A percentile compares a stretch with the other conserved stretches of the same genome.
Conservation (phyloP, 2,113 vertebrate species). For the Nothocercus julius region DNA sequence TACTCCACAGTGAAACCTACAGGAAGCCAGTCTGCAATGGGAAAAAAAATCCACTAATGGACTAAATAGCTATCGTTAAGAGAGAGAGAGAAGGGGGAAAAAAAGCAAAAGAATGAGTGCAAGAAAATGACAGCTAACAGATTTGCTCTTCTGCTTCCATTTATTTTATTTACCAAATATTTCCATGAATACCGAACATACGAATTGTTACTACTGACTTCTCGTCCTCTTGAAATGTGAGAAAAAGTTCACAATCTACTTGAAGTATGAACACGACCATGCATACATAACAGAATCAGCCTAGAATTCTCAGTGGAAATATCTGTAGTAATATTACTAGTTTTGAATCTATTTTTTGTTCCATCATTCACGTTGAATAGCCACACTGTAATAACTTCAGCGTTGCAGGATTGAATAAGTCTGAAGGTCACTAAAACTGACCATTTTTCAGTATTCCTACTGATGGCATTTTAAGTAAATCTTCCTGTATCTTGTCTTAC, state of each 20-base stretch:
- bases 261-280: not conserved
- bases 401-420: not conserved
- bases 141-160: constrained; percentile 7
- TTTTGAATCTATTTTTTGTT: not conserved
- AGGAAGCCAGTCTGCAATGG: constrained; percentile 66
- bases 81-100: not conserved
- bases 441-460: not conserved
- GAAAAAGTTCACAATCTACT: not conserved
- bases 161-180: constrained; percentile 57
- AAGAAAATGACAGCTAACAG: constrained; percentile 47
- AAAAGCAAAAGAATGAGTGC: not conserved
- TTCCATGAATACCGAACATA: constrained; percentile 18
- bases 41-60: constrained; percentile 57
- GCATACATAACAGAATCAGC: not conserved
- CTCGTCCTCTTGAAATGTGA: not conserved
- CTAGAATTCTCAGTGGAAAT: not conserved
- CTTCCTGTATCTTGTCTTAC: not conserved
- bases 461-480: not conserved
- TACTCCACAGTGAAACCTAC: constrained; percentile 71
- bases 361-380: not conserved
- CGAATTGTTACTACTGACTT: not conserved
- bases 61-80: constrained; percentile 59
- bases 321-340: not conserved
- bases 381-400: not conserved
- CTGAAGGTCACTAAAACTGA: not conserved